phyloP scores from a whole-genome alignment of 2,888 invertebrate species.

The Mythimna lalbum region DNA sequence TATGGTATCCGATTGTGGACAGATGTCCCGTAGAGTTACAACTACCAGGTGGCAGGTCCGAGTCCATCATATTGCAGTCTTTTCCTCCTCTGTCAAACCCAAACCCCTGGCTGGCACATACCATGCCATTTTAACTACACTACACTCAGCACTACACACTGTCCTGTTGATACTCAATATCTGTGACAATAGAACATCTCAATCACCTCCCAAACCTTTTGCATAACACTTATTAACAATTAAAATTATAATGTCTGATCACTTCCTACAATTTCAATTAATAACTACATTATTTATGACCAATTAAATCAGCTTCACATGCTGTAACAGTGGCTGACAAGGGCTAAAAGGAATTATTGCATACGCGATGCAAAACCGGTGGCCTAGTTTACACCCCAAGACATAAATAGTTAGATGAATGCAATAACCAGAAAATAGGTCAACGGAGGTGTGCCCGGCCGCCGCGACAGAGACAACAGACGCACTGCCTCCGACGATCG shows the following conservation, averaged over 20 bases:
- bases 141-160: constrained; percentile 67
- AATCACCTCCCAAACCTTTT: constrained; percentile 46
- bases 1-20: constrained; percentile 89
- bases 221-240: constrained; percentile 46
- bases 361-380: constrained; percentile 80
- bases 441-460: constrained; percentile 89
- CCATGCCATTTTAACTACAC: constrained; percentile 73
- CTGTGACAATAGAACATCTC: constrained; percentile 58
- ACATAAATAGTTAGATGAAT: constrained; percentile 88
- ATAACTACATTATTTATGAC: constrained; percentile 29
- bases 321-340: constrained; percentile 49
- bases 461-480: constrained; percentile 82
- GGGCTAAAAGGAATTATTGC: constrained; percentile 73
- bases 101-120: constrained; percentile 63
- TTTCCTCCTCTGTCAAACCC: constrained; percentile 66
- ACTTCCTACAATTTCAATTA: constrained; percentile 40
- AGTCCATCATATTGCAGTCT: constrained; percentile 85
- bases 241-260: constrained; percentile 37
- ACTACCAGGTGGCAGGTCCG: constrained; percentile 88
- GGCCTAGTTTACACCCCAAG: constrained; percentile 85
- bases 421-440: constrained; percentile 90
- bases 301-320: constrained; percentile 43
- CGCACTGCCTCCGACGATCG: constrained; percentile 78
- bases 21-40: constrained; percentile 89
- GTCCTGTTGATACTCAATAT: constrained; percentile 49